These are phyloP conservation scores for Sylvilagus bachmani DNA, from an alignment of 2,113 vertebrate genomes.

Conservation along the genomic window DNA sequence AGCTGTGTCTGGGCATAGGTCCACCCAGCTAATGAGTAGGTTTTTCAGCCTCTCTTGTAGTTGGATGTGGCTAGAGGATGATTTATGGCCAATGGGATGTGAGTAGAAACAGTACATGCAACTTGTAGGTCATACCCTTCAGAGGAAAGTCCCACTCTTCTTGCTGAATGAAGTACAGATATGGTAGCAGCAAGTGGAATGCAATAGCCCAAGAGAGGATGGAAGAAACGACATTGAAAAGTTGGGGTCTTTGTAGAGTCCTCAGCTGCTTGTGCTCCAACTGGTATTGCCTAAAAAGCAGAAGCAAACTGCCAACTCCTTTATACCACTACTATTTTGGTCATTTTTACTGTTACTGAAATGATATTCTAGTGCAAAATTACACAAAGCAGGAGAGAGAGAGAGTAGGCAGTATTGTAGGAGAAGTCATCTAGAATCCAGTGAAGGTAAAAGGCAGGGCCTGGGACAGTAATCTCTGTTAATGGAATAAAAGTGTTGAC, in stretches of 20 bases:
- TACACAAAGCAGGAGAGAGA: not conserved
- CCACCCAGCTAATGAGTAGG: not conserved
- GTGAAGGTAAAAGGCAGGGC: not conserved
- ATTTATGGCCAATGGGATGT: not conserved
- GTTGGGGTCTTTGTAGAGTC: not conserved
- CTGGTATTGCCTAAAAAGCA: not conserved
- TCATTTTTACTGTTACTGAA: not conserved
- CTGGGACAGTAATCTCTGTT: not conserved
- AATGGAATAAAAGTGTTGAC: not conserved
- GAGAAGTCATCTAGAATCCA: not conserved
- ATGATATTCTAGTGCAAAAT: not conserved
- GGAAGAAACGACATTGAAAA: not conserved
- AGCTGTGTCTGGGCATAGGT: not conserved
- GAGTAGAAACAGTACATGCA: not conserved
- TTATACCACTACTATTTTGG: not conserved
- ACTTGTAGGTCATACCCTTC: not conserved
- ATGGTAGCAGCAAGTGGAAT: not conserved
- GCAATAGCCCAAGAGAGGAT: not conserved
- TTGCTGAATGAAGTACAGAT: not conserved
- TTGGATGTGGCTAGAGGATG: not conserved
- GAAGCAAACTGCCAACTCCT: not conserved
- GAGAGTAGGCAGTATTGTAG: not conserved
- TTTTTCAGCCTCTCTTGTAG: not conserved
- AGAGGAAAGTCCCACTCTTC: not conserved
- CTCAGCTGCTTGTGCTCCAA: not conserved